Percentiles rank a stretch among this genome's conserved stretches.
phyloP scores from a whole-genome alignment of 2,113 vertebrate species.

The Pundamilia nyererei region DNA sequence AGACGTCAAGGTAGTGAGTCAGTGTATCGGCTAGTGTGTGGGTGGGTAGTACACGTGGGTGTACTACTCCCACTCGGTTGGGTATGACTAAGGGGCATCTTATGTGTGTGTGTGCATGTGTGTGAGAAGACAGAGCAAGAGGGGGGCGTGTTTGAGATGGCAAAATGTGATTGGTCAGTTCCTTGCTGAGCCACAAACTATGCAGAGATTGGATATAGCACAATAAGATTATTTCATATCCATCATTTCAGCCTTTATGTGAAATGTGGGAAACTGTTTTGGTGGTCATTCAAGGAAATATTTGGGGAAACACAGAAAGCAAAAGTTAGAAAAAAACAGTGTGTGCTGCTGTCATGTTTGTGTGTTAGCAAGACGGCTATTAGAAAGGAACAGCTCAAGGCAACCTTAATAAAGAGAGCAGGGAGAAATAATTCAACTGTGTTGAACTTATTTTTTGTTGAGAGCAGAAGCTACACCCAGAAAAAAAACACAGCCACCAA shows the following conservation, averaged over 20 bases:
- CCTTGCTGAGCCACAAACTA: background rate
- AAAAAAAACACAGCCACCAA: background rate
- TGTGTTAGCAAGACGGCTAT: background rate
- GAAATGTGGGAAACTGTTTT: background rate
- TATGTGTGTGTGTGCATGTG: background rate
- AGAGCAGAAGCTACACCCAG: background rate
- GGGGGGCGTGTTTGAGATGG: constrained; percentile 5
- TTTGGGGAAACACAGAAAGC: background rate
- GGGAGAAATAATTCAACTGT: background rate
- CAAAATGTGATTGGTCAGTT: constrained; percentile 31
- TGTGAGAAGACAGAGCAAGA: background rate
- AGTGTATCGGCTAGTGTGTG: background rate
- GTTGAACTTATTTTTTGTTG: background rate
- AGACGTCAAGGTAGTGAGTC: constrained; percentile 11
- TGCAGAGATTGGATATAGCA: background rate
- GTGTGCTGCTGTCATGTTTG: background rate
- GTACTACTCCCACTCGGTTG: background rate
- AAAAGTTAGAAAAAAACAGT: background rate
- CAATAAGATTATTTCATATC: background rate
- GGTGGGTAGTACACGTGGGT: constrained; percentile 6
- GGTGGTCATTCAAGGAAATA: background rate
- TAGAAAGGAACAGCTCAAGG: background rate
- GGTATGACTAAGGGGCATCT: constrained; percentile 31
- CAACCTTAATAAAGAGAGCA: background rate
- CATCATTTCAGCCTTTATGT: background rate